These are phyloP conservation scores for Cheilosia variabilis DNA, from an alignment of 2,888 invertebrate genomes.

Conservation along the genomic window DNA sequence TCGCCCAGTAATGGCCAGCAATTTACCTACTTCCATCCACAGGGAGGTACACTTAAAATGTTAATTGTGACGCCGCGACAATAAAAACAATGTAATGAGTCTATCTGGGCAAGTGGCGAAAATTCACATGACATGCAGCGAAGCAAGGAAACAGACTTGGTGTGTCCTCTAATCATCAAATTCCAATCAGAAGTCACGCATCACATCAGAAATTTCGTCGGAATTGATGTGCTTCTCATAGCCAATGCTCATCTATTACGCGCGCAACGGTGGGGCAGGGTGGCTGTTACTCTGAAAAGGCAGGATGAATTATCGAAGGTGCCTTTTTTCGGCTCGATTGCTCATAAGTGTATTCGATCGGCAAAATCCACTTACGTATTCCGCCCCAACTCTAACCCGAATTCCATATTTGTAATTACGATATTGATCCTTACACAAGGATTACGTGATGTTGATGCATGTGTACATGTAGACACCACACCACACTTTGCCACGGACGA, in stretches of 20 bases:
- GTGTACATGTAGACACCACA: background rate
- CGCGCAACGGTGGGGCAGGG: background rate
- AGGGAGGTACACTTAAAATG: constrained; percentile 12
- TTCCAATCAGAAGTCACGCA: constrained; percentile 54
- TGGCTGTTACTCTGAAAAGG: background rate
- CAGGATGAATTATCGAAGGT: constrained; percentile 28
- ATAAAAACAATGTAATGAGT: constrained; percentile 19
- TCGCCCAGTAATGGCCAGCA: constrained; percentile 17
- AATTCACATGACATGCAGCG: constrained; percentile 28
- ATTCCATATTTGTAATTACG: constrained; percentile 69
- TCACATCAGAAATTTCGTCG: constrained; percentile 22
- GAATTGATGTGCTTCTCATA: constrained; percentile 23
- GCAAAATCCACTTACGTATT: constrained; percentile 48
- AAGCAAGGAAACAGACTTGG: background rate
- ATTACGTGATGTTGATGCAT: constrained; percentile 62
- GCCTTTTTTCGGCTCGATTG: constrained; percentile 34
- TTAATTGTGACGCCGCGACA: constrained; percentile 34
- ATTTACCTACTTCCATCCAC: background rate
- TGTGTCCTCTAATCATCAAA: constrained; percentile 32
- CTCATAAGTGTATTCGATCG: constrained; percentile 32
- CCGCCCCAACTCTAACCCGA: constrained; percentile 39
- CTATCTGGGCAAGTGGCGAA: background rate
- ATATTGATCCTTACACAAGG: constrained; percentile 61
- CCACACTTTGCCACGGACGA: constrained; percentile 12
- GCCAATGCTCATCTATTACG: background rate